A percentile compares a stretch with the other conserved stretches of the same genome.
phyloP scores from a whole-genome alignment of 2,113 vertebrate species.

The Sprattus sprattus region DNA sequence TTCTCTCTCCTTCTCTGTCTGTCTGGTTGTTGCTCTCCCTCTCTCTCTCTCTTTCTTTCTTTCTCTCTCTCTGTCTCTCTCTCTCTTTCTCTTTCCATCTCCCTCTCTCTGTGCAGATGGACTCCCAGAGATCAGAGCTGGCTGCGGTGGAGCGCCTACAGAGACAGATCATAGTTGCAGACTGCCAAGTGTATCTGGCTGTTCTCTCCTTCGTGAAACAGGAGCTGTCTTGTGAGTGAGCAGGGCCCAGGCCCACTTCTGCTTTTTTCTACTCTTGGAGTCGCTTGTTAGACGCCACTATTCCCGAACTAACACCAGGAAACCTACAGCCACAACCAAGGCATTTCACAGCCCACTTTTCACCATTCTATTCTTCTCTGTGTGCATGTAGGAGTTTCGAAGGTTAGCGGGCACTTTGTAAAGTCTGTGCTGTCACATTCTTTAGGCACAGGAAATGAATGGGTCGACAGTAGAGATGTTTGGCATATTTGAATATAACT shows the following conservation, averaged over 20 bases:
- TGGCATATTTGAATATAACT: neutral
- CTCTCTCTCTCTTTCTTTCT: neutral
- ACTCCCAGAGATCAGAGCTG: slow-evolving; percentile 83
- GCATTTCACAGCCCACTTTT: neutral
- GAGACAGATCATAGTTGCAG: slow-evolving; percentile 95
- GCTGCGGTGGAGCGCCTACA: slow-evolving; percentile 90
- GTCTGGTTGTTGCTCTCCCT: too few relatives aligned
- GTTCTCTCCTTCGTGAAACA: slow-evolving; percentile 97
- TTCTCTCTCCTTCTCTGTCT: too few relatives aligned
- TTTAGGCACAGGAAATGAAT: neutral
- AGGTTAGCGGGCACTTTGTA: neutral
- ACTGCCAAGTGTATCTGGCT: slow-evolving; percentile 96
- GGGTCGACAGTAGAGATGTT: neutral
- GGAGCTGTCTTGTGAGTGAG: slow-evolving; percentile 75
- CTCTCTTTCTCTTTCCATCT: neutral
- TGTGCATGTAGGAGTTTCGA: neutral
- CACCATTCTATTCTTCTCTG: neutral
- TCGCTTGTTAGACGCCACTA: neutral
- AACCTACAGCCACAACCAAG: neutral
- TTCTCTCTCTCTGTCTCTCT: neutral
- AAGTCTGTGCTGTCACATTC: neutral
- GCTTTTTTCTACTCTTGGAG: neutral
- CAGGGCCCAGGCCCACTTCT: slow-evolving; percentile 15
- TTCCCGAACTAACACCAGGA: neutral
- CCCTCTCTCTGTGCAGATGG: slow-evolving; percentile 70